Evolutionary conservation across 2,888 invertebrate genomes (phyloP).

Genomic region (Dendrolimus houi): DNA sequence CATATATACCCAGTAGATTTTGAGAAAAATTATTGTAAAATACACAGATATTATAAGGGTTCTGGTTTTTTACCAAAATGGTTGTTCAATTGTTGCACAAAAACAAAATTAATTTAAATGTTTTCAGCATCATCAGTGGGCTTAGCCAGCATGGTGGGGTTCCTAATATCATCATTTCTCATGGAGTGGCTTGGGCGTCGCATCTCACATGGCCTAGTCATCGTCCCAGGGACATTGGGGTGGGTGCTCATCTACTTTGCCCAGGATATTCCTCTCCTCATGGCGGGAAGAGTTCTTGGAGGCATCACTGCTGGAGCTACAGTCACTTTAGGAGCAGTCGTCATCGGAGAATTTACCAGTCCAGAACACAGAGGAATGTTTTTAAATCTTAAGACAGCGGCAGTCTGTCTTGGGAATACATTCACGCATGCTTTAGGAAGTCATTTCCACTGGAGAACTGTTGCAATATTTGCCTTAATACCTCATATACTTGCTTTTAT

Average conservation of each 20-base stretch:
- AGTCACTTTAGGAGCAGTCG: constrained; percentile 34
- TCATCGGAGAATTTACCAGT: constrained; percentile 46
- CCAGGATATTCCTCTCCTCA: constrained; percentile 21
- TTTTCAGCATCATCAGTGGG: constrained; percentile 31
- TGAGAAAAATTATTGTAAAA: no score
- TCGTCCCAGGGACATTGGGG: constrained; percentile 35
- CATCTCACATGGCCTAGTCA: constrained; percentile 24
- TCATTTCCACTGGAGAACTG: constrained; percentile 31
- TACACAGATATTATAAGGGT: no score
- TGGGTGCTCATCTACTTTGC: constrained; percentile 37
- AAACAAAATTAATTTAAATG: neutral
- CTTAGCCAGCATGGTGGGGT: constrained; percentile 26
- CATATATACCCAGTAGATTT: no score
- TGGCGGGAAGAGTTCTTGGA: constrained; percentile 30
- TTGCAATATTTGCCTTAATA: constrained; percentile 27
- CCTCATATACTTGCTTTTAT: constrained; percentile 27
- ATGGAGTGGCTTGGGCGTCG: constrained; percentile 39
- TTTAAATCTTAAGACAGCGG: constrained; percentile 40
- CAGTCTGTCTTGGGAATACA: constrained; percentile 35
- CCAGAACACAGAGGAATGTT: constrained; percentile 45
- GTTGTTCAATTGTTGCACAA: no score
- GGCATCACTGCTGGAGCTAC: constrained; percentile 34
- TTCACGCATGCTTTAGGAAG: constrained; percentile 30
- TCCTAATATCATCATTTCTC: constrained; percentile 27
- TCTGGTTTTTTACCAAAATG: no score